Base-by-base conservation (phyloP, 2,888 invertebrate species). In the Gandaritis pyraliata region DNA sequence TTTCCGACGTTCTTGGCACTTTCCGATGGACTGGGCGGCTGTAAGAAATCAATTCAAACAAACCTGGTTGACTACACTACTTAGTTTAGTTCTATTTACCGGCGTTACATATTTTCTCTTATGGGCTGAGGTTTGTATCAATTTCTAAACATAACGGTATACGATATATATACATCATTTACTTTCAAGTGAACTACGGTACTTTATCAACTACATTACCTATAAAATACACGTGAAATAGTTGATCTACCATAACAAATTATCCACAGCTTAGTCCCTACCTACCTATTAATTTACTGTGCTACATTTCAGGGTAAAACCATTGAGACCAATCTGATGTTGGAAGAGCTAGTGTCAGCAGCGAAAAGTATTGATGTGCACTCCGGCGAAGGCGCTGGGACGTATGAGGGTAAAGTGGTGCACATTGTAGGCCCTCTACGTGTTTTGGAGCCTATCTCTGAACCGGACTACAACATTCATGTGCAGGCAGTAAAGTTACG, bases 401-500 rank as follows among this genome's bases (percentile, higher is more conserved):
- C 94, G 61, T 95, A 95, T 77, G 95, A 97, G 74, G 96, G 95
- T 0, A 93, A 94, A 58, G 93, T 98, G 46, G 94, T 98, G 0
- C 96, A 98, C 80, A 88, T 98, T 11, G 93, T 94, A 18, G 98
- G 97, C 0, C 94, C 94, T 0, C 85, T 98, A 15, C 86, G 94
- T 11, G 93, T 97, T 49, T 94, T 95, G 10, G 97, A 97, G 79
- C 97, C 97, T 6, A 93, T 97, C 59, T 96, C 96, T 0, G 98
- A 98, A 79, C 95, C 96, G 0, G 96, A 96, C 64, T 98, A 98
- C 83, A 96, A 96, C 60, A 95, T 98, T 50, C 95, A 96, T 65
- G 94, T 98, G 1, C 94, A 95, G 73, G 96, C 97, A 2, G 96
- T 97, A 0, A 97, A 97, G 81, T 85, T 98, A 29, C 95, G 95